Conservation (phyloP, 2,888 invertebrate genomes). For the Atrina japonica region DNA sequence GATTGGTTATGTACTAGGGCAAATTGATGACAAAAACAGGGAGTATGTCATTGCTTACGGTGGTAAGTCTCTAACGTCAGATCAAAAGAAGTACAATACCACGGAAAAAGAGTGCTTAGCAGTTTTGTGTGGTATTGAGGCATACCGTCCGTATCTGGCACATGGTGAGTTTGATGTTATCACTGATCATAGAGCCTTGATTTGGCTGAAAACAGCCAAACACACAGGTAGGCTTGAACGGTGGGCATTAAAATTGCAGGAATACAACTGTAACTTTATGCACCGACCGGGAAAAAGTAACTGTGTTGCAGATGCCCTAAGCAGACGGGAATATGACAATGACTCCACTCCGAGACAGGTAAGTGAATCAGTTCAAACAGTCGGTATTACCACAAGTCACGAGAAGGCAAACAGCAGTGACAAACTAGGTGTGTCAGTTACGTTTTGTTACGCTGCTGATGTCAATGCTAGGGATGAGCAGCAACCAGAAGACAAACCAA, state of each 20-base stretch:
- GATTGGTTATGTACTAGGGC: constrained; percentile 50
- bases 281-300: constrained; percentile 35
- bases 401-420: not conserved
- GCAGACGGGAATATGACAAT: constrained; percentile 3
- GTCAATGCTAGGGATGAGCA: not conserved
- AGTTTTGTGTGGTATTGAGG: constrained; percentile 41
- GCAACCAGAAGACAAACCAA: not conserved
- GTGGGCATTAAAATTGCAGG: no score
- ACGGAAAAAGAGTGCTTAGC: constrained; percentile 45
- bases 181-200: constrained; percentile 47
- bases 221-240: constrained; percentile 41
- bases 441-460: constrained; percentile 4
- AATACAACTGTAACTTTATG: constrained; percentile 32
- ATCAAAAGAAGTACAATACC: constrained; percentile 37
- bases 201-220: no score
- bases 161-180: constrained; percentile 32
- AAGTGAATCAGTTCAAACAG: constrained; percentile 5
- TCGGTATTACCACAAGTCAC: not conserved
- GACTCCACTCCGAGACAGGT: no score
- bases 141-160: constrained; percentile 38
- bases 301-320: constrained; percentile 19
- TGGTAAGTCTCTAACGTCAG: constrained; percentile 23
- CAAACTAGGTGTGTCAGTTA: constrained; percentile 11
- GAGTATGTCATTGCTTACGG: constrained; percentile 46
- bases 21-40: constrained; percentile 35